phyloP scores from a whole-genome alignment of 1,140 invertebrate genomes.

The Atopsyche davidsoni region DNA sequence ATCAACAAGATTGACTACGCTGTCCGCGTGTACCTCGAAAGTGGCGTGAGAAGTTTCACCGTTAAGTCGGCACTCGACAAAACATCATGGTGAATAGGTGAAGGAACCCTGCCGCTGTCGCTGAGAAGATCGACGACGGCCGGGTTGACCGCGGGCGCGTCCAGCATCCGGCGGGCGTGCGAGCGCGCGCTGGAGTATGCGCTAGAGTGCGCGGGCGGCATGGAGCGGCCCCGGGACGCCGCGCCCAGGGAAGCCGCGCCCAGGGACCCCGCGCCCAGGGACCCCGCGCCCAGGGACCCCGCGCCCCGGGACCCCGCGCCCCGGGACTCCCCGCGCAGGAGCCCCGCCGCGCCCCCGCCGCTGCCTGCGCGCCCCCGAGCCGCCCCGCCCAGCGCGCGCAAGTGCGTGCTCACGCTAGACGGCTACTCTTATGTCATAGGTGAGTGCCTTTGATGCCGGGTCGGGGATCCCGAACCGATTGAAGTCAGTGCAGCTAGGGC shows the following conservation, averaged over 20 bases:
- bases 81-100: neutral
- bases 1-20: no score
- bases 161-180: no score
- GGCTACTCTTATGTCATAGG: constrained; percentile 78
- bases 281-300: constrained; percentile 58
- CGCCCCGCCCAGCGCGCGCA: constrained; percentile 51
- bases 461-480: no score
- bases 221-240: constrained; percentile 34
- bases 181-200: constrained; percentile 20
- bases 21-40: no score
- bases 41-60: no score
- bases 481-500: neutral
- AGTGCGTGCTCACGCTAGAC: constrained; percentile 71
- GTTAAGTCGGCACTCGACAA: neutral
- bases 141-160: no score
- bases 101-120: neutral
- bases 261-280: constrained; percentile 50
- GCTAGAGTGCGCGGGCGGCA: constrained; percentile 18
- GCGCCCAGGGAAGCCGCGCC: no score
- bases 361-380: constrained; percentile 40
- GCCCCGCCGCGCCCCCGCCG: constrained; percentile 29
- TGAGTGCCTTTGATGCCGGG: constrained; percentile 44
- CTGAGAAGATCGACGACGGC: constrained; percentile 23
- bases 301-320: constrained; percentile 50
- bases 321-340: constrained; percentile 33